These are phyloP conservation scores for Zosterops hypoxanthus DNA, from an alignment of 2,113 vertebrate species.

Conservation along the genomic window DNA sequence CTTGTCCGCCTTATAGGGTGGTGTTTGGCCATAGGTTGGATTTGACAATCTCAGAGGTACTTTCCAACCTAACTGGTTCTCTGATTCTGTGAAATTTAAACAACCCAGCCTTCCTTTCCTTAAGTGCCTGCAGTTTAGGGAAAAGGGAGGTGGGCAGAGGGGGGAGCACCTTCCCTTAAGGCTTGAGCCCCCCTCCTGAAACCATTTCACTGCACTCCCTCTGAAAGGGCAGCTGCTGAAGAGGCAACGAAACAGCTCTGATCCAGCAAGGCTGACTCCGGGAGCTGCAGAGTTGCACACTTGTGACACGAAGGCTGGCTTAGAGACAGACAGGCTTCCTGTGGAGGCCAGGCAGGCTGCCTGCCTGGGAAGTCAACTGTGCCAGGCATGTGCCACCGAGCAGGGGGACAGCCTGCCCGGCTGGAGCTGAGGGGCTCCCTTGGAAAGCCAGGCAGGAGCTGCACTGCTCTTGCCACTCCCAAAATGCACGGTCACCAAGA, in stretches of 20 bases:
- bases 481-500: fast-evolving
- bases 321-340: background rate
- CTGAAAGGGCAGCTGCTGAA: background rate
- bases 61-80: background rate
- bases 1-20: background rate
- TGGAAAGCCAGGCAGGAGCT: background rate
- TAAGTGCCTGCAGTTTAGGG: background rate
- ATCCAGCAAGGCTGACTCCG: background rate
- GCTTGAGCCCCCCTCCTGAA: fast-evolving
- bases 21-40: fast-evolving
- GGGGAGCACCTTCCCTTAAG: background rate
- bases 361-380: background rate
- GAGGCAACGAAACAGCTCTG: background rate
- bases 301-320: fast-evolving
- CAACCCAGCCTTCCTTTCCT: background rate
- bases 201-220: background rate
- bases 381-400: fast-evolving
- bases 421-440: background rate
- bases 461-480: background rate
- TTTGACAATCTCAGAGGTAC: background rate
- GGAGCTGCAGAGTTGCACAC: fast-evolving
- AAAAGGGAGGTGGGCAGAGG: background rate
- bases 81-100: background rate
- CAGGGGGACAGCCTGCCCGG: fast-evolving
- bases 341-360: background rate